A percentile compares a stretch with the other conserved stretches of the same genome.
Conservation (phyloP, 1,140 invertebrate genomes). For the Macrosteles quadrilineatus region DNA sequence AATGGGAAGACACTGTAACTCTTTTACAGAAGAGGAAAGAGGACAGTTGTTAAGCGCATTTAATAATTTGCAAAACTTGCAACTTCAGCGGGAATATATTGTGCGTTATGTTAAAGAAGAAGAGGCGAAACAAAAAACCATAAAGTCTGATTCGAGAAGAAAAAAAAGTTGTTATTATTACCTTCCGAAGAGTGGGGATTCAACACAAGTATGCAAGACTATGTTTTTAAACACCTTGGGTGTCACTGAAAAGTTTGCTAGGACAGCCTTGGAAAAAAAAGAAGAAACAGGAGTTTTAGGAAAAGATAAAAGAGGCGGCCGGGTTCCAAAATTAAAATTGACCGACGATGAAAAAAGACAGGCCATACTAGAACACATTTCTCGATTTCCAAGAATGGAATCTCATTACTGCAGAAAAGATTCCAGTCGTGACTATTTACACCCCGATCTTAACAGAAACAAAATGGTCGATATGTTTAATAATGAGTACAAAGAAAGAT, state of each 20-base stretch:
- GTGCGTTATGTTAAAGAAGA: neutral
- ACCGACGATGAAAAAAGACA: neutral
- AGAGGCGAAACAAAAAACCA: slow-evolving; percentile 3
- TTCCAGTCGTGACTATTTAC: neutral
- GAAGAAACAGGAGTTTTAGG: neutral
- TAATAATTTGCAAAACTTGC: neutral
- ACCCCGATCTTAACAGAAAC: slow-evolving; percentile 1
- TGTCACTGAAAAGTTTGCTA: neutral
- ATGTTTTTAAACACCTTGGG: neutral
- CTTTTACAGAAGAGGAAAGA: neutral
- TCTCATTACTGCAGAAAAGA: neutral
- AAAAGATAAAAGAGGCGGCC: neutral
- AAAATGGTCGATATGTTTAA: slow-evolving; percentile 10
- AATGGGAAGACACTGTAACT: neutral
- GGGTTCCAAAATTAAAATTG: neutral
- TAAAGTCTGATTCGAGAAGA: neutral
- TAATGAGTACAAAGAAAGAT: neutral
- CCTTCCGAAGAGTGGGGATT: neutral
- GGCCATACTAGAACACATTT: neutral
- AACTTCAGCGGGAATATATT: slow-evolving; percentile 1
- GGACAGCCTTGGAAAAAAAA: neutral
- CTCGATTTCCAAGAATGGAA: neutral
- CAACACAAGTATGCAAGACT: neutral
- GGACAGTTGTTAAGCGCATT: neutral
- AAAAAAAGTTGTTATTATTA: neutral